Percentiles rank a stretch among this genome's conserved stretches.
phyloP scores from a whole-genome alignment of 2,113 vertebrate genomes.

The Etheostoma spectabile region DNA sequence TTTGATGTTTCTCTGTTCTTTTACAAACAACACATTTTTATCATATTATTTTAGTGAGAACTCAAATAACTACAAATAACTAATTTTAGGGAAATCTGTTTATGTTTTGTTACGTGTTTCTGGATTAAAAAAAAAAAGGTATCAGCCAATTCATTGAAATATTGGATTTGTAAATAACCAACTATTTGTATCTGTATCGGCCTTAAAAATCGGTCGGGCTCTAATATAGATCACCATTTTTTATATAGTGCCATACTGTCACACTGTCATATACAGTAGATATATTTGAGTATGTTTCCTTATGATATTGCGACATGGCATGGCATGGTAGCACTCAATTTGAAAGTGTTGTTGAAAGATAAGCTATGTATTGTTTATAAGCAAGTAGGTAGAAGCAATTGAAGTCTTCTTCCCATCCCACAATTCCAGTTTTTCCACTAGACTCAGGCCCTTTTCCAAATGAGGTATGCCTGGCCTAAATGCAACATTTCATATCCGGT shows the following conservation, averaged over 20 bases:
- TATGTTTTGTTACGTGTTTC: too few relatives aligned
- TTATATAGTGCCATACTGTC: background rate
- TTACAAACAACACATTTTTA: too few relatives aligned
- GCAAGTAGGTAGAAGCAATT: background rate
- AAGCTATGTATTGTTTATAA: background rate
- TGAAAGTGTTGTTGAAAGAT: background rate
- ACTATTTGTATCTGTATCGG: too few relatives aligned
- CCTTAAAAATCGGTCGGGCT: too few relatives aligned
- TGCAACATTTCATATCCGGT: conserved; percentile 77
- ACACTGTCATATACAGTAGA: background rate
- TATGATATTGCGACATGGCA: background rate
- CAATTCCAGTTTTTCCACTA: conserved; percentile 46
- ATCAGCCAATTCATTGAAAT: too few relatives aligned
- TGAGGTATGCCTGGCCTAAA: conserved; percentile 68
- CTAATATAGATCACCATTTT: background rate
- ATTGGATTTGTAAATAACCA: too few relatives aligned
- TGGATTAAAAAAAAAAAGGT: too few relatives aligned
- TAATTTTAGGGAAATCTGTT: too few relatives aligned
- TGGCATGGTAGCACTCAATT: background rate
- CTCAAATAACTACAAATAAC: too few relatives aligned
- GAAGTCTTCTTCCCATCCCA: background rate
- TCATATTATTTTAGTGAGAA: too few relatives aligned
- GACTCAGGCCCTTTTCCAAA: conserved; percentile 50
- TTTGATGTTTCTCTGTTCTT: too few relatives aligned
- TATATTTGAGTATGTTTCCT: too few relatives aligned